A percentile compares a stretch with the other conserved stretches of the same genome.
These are phyloP conservation scores for Druceiella hillmani DNA, from an alignment of 2,888 invertebrate genomes.

Conservation along the genomic window DNA sequence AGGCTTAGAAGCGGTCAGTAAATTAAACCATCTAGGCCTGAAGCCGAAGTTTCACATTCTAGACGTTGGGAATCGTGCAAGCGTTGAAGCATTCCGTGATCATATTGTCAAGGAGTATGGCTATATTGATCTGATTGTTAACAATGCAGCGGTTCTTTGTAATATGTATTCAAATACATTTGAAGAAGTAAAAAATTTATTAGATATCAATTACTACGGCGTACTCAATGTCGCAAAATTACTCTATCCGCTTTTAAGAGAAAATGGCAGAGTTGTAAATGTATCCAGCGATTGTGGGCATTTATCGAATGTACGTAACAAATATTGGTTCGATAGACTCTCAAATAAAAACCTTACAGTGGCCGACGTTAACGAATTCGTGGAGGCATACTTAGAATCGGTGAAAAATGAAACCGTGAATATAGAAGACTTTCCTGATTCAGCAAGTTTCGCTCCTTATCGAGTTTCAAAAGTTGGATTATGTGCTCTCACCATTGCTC, in stretches of 20 bases:
- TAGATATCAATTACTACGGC: slow-evolving; percentile 62
- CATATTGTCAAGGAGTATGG: slow-evolving; percentile 54
- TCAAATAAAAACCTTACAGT: slow-evolving; percentile 32
- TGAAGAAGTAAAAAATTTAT: slow-evolving; percentile 52
- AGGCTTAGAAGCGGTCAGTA: slow-evolving; percentile 56
- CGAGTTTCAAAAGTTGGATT: slow-evolving; percentile 67
- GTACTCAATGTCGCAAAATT: slow-evolving; percentile 55
- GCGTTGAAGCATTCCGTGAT: slow-evolving; percentile 52
- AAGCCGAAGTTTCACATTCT: slow-evolving; percentile 60
- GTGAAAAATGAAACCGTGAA: slow-evolving; percentile 32
- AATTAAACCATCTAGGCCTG: slow-evolving; percentile 53
- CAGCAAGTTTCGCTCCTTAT: slow-evolving; percentile 57
- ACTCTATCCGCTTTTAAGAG: slow-evolving; percentile 61
- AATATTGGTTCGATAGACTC: slow-evolving; percentile 33
- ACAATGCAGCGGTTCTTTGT: slow-evolving; percentile 63
- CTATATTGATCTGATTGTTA: slow-evolving; percentile 66
- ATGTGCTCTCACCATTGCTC: slow-evolving; percentile 59
- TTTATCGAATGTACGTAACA: slow-evolving; percentile 50
- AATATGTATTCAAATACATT: slow-evolving; percentile 24
- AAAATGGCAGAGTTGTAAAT: slow-evolving; percentile 66
- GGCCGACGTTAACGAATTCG: slow-evolving; percentile 43
- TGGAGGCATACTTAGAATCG: slow-evolving; percentile 57
- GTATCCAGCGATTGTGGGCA: slow-evolving; percentile 65
- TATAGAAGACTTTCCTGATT: slow-evolving; percentile 34
- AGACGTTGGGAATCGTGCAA: slow-evolving; percentile 55